Evolutionary conservation across 1,140 invertebrate genomes (phyloP).

Genomic region (Mamestra configurata): DNA sequence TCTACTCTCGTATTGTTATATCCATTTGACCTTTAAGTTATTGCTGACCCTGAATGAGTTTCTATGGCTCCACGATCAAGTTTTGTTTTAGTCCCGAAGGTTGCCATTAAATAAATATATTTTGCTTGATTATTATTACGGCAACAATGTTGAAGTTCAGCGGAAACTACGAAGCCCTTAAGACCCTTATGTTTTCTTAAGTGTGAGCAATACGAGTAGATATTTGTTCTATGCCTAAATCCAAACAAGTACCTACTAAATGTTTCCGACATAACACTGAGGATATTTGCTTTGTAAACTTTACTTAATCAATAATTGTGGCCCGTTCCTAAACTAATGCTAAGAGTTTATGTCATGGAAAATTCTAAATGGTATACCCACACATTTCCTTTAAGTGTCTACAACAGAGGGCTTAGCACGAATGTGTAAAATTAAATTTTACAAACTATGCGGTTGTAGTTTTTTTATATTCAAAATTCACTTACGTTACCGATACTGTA

Average conservation of each 20-base stretch:
- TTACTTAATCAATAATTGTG: not conserved
- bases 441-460: too few species aligned
- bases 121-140: constrained; percentile 5
- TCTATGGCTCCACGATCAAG: too few species aligned
- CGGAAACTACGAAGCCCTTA: not conserved
- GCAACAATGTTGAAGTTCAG: constrained; percentile 10
- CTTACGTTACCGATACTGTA: too few species aligned
- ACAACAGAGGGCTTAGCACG: too few species aligned
- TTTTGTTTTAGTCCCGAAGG: not conserved
- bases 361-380: too few species aligned
- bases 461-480: too few species aligned
- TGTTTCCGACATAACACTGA: not conserved
- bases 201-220: not conserved
- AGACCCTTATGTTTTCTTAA: constrained; percentile 18
- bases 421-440: too few species aligned
- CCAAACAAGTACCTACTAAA: not conserved
- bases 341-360: too few species aligned
- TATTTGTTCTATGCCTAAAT: not conserved
- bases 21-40: not conserved
- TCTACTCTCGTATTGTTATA: not conserved
- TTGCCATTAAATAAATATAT: not conserved
- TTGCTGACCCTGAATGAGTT: not conserved
- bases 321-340: not conserved
- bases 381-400: too few species aligned
- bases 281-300: constrained; percentile 2